phyloP scores from a whole-genome alignment of 2,797 vertebrate species.

The Pseudotriccus pelzelni region DNA sequence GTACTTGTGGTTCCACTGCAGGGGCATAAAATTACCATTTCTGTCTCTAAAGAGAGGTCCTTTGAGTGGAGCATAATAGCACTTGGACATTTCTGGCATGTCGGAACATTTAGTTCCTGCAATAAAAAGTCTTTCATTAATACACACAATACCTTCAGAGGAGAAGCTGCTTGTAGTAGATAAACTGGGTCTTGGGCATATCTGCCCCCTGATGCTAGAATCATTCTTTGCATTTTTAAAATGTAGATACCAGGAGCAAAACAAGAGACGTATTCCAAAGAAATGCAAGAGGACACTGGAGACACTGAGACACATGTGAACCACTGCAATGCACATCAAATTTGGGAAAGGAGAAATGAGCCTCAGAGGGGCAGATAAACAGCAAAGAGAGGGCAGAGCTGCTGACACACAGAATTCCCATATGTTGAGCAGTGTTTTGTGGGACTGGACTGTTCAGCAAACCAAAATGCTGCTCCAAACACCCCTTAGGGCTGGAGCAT shows the following conservation, averaged over 20 bases:
- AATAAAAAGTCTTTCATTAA: slow-evolving; percentile 60
- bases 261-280: neutral
- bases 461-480: neutral
- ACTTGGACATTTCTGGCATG: slow-evolving; percentile 68
- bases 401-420: neutral
- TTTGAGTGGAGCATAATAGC: slow-evolving; percentile 68
- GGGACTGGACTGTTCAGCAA: neutral
- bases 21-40: slow-evolving; percentile 73
- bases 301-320: neutral
- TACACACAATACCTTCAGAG: slow-evolving; percentile 45
- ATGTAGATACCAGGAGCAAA: neutral
- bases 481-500: neutral
- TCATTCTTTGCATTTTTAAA: neutral
- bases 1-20: slow-evolving; percentile 59
- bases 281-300: neutral
- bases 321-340: neutral
- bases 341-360: neutral
- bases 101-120: slow-evolving; percentile 73
- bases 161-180: slow-evolving; percentile 37
- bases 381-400: slow-evolving; percentile 5
- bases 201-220: neutral
- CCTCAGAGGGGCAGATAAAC: neutral
- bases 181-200: slow-evolving; percentile 29
- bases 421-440: neutral
- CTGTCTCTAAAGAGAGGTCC: slow-evolving; percentile 70